Evolutionary conservation across 2,888 invertebrate genomes (phyloP).

Genomic region (Carabus problematicus): DNA sequence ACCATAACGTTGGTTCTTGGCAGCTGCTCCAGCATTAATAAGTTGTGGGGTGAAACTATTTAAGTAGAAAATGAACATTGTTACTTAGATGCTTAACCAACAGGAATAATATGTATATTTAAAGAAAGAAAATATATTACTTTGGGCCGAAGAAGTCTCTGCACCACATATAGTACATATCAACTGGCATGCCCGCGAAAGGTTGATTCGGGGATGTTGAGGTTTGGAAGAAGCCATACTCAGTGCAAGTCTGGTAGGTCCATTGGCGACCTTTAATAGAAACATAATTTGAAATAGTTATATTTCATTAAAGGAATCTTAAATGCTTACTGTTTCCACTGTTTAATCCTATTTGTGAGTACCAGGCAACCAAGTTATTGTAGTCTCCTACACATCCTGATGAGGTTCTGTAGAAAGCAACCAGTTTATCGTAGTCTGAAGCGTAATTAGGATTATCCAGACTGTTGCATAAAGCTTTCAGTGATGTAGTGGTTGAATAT

Average conservation of each 20-base stretch:
- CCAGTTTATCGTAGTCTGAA: too few species aligned
- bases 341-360: too few species aligned
- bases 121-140: constrained; percentile 12
- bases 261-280: constrained; percentile 43
- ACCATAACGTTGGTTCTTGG: constrained; percentile 63
- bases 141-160: constrained; percentile 40
- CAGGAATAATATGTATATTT: too few species aligned
- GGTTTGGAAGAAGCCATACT: constrained; percentile 45
- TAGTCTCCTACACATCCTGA: too few species aligned
- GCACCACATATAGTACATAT: constrained; percentile 40
- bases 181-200: constrained; percentile 37
- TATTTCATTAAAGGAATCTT: too few species aligned
- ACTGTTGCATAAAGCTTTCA: too few species aligned
- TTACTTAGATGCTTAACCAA: too few species aligned
- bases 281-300: background rate
- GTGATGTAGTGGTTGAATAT: constrained; percentile 36
- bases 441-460: too few species aligned
- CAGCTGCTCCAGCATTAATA: constrained; percentile 21
- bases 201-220: constrained; percentile 33
- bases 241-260: constrained; percentile 45
- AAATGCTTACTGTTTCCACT: too few species aligned
- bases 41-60: constrained; percentile 24
- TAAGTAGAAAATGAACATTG: too few species aligned
- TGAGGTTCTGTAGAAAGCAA: too few species aligned
- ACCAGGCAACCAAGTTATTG: too few species aligned